Evolutionary conservation across 1,140 invertebrate species (phyloP).

Genomic region (Lepidotrigona ventralis): DNA sequence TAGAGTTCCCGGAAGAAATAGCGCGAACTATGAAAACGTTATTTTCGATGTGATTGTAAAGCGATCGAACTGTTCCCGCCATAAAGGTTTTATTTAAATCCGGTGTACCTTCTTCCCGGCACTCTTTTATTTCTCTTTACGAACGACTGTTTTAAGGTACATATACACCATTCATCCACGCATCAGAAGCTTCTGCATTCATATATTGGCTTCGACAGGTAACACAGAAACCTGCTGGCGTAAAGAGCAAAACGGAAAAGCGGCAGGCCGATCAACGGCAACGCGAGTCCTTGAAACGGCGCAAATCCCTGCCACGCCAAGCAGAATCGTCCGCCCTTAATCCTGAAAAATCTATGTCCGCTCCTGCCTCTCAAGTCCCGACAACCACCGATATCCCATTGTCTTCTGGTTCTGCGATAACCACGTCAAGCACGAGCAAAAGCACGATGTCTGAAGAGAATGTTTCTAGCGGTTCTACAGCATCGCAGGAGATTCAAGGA

Average conservation of each 20-base stretch:
- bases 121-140: not conserved
- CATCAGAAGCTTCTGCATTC: conserved; percentile 24
- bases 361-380: conserved; percentile 53
- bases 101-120: conserved; percentile 20
- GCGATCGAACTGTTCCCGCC: not conserved
- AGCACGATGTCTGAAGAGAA: conserved; percentile 55
- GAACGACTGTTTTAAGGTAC: conserved; percentile 2
- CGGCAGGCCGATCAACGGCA: conserved; percentile 52
- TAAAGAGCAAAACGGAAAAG: conserved; percentile 59
- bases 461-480: conserved; percentile 45
- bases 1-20: conserved; percentile 27
- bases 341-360: conserved; percentile 53
- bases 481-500: conserved; percentile 56
- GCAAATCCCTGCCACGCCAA: conserved; percentile 55
- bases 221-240: conserved; percentile 39
- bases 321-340: conserved; percentile 45
- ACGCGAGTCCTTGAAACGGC: conserved; percentile 57
- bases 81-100: not conserved
- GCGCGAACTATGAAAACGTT: not conserved
- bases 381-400: conserved; percentile 46
- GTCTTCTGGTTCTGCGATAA: conserved; percentile 46
- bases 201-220: conserved; percentile 62
- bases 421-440: conserved; percentile 43
- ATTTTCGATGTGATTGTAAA: conserved; percentile 5
- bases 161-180: not conserved